A percentile compares a stretch with the other conserved stretches of the same genome.
Conservation (phyloP, 2,113 vertebrate species). For the Promerops cafer region DNA sequence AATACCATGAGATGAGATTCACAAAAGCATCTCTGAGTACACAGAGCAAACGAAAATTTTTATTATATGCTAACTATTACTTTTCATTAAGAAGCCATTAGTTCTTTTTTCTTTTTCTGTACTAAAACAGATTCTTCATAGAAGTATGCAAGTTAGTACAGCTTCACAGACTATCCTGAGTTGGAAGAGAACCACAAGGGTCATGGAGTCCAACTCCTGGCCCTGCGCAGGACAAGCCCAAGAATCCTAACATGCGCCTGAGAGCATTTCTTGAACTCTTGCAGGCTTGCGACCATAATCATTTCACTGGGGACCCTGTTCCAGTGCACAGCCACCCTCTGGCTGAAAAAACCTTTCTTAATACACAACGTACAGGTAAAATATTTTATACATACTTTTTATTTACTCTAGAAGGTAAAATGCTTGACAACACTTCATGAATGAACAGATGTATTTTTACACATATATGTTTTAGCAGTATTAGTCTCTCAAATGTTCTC, state of each 20-base stretch:
- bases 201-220: neutral
- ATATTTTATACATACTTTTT: neutral
- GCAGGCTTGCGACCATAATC: neutral
- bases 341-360: neutral
- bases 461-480: neutral
- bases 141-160: neutral
- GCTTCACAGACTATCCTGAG: neutral
- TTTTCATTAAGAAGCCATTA: neutral
- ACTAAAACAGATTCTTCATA: neutral
- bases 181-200: neutral
- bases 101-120: neutral
- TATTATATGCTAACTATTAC: neutral
- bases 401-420: neutral
- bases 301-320: neutral
- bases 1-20: neutral
- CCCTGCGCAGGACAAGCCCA: neutral
- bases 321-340: rapidly evolving
- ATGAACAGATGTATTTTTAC: neutral
- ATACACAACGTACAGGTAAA: neutral
- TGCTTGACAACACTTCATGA: neutral
- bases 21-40: neutral
- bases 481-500: neutral
- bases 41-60: neutral
- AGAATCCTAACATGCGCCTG: neutral
- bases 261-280: neutral